A percentile compares a stretch with the other conserved stretches of the same genome.
These are phyloP conservation scores for Tenualosa ilisha DNA, from an alignment of 2,797 vertebrate species.

Conservation along the genomic window DNA sequence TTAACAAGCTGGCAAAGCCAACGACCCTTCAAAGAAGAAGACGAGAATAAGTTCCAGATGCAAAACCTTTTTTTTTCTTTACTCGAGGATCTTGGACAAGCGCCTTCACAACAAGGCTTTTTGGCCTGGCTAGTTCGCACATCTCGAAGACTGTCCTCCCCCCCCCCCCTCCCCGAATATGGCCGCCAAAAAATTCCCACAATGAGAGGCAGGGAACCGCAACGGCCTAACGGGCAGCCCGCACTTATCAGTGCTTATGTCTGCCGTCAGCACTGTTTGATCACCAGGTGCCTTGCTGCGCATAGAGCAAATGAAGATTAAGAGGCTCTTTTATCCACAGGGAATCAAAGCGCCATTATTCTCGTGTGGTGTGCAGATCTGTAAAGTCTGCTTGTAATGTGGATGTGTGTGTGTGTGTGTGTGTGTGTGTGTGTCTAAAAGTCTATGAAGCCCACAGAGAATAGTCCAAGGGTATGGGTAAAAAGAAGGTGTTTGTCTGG, in stretches of 20 bases:
- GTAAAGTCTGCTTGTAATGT: not conserved
- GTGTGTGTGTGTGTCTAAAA: not conserved
- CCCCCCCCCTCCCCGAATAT: not conserved
- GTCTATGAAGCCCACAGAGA: not conserved
- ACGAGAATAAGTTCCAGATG: conserved; percentile 18
- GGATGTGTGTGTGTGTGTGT: conserved; percentile 22
- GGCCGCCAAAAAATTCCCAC: not conserved
- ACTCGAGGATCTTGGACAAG: not conserved
- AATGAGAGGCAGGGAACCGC: not conserved
- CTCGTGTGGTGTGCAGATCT: not conserved
- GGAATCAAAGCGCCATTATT: not conserved
- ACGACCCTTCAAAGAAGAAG: not conserved
- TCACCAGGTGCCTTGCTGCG: not conserved
- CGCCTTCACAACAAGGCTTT: not conserved
- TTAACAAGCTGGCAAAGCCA: not conserved
- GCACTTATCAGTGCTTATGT: not conserved
- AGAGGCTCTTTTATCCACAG: not conserved
- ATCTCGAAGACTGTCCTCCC: conserved; percentile 22
- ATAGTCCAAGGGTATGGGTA: not conserved
- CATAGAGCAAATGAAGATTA: conserved; percentile 5
- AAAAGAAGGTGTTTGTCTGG: not conserved
- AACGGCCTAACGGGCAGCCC: not conserved
- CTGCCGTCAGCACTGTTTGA: not conserved
- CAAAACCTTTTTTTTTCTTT: not conserved
- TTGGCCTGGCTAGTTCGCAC: conserved; percentile 20